Evolutionary conservation across 2,797 vertebrate species (phyloP).

Genomic region (Poeciliopsis paucimaculata): DNA sequence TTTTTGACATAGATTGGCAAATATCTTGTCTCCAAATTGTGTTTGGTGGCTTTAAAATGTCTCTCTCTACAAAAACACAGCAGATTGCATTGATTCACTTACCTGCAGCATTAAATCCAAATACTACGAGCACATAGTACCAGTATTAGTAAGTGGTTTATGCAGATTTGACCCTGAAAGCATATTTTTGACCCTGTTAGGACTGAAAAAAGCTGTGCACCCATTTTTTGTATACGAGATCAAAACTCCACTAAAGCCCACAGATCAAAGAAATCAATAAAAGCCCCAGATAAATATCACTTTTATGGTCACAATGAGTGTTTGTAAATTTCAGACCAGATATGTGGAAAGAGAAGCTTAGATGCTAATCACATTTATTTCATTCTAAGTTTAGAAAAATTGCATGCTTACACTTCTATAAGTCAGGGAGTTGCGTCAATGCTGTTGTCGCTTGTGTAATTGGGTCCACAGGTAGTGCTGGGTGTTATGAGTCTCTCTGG

Average conservation of each 20-base stretch:
- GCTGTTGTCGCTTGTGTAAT: slow-evolving; percentile 74
- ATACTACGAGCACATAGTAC: too few species aligned
- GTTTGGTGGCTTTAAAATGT: neutral
- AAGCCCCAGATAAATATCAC: neutral
- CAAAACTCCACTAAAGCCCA: neutral
- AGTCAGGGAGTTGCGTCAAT: slow-evolving; percentile 62
- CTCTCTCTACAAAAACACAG: too few species aligned
- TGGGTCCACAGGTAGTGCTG: slow-evolving; percentile 71
- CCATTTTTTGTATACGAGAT: neutral
- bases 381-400: slow-evolving; percentile 36
- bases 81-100: too few species aligned
- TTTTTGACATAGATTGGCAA: neutral
- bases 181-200: neutral
- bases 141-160: neutral
- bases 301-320: neutral
- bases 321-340: neutral
- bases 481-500: slow-evolving; percentile 55
- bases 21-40: neutral
- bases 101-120: too few species aligned
- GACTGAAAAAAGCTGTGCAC: neutral
- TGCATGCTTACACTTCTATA: slow-evolving; percentile 45
- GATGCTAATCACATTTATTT: slow-evolving; percentile 26
- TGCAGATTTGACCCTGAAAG: neutral
- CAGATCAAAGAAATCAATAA: neutral
- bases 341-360: neutral